phyloP scores from a whole-genome alignment of 2,113 vertebrate species.

The Corapipo altera region DNA sequence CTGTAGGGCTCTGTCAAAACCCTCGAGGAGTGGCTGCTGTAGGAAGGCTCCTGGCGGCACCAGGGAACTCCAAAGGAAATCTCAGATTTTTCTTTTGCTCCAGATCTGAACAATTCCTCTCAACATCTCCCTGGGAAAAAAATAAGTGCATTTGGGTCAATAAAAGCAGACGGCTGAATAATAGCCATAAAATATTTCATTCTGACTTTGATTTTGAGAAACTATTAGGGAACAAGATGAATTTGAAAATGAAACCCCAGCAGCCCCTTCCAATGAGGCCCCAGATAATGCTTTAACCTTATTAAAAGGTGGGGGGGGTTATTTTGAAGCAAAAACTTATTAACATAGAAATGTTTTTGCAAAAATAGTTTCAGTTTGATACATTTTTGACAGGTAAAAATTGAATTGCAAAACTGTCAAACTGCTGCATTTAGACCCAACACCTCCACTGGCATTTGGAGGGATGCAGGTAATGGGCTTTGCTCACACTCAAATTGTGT shows the following conservation, averaged over 20 bases:
- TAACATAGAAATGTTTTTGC: background rate
- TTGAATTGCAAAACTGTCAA: background rate
- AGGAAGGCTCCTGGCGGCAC: background rate
- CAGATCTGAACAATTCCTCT: background rate
- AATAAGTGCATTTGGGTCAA: background rate
- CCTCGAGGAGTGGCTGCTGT: background rate
- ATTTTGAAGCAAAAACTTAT: conserved; percentile 17
- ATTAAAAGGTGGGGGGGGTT: background rate
- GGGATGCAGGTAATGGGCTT: background rate
- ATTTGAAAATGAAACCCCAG: background rate
- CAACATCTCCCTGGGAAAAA: background rate
- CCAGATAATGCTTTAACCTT: background rate
- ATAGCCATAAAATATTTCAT: background rate
- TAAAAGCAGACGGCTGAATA: background rate
- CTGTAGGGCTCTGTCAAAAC: background rate
- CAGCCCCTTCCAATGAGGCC: background rate
- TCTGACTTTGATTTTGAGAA: background rate
- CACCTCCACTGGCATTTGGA: background rate
- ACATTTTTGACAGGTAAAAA: conserved; percentile 25
- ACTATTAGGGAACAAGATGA: background rate
- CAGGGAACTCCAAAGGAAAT: background rate
- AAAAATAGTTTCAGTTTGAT: conserved; percentile 9
- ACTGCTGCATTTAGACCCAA: background rate
- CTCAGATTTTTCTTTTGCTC: background rate
- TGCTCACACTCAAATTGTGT: background rate